Conservation (phyloP, 2,888 invertebrate species). For the Eulithis prunata region DNA sequence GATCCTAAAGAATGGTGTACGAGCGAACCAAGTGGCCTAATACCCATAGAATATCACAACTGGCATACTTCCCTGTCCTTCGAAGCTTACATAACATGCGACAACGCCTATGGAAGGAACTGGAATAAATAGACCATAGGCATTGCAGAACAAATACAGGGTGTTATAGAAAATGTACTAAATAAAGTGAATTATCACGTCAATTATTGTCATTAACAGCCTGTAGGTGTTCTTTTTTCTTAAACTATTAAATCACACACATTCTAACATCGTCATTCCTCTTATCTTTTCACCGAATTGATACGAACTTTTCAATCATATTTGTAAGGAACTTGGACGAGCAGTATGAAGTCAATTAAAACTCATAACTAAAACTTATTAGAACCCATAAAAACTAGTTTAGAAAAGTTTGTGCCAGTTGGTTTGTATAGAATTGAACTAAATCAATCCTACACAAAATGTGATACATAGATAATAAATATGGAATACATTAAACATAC, state of each 20-base stretch:
- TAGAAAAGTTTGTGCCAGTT: constrained; percentile 32
- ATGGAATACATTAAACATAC: constrained; percentile 62
- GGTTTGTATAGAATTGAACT: constrained; percentile 30
- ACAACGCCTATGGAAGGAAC: constrained; percentile 49
- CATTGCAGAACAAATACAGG: constrained; percentile 50
- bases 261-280: constrained; percentile 76
- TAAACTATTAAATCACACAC: constrained; percentile 71
- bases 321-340: not conserved
- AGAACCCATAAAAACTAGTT: not conserved
- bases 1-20: constrained; percentile 55
- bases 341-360: not conserved
- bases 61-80: constrained; percentile 79
- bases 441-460: constrained; percentile 51
- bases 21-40: constrained; percentile 48
- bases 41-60: constrained; percentile 51
- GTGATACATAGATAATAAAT: constrained; percentile 51
- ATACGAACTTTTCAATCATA: constrained; percentile 26
- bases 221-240: constrained; percentile 44
- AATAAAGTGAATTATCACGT: not conserved
- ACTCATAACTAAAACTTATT: not conserved
- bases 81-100: constrained; percentile 76
- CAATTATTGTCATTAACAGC: not conserved
- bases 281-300: constrained; percentile 54
- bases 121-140: constrained; percentile 48
- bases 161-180: constrained; percentile 40